These are phyloP conservation scores for Euwallacea similis DNA, from an alignment of 1,140 invertebrate species.

Conservation along the genomic window DNA sequence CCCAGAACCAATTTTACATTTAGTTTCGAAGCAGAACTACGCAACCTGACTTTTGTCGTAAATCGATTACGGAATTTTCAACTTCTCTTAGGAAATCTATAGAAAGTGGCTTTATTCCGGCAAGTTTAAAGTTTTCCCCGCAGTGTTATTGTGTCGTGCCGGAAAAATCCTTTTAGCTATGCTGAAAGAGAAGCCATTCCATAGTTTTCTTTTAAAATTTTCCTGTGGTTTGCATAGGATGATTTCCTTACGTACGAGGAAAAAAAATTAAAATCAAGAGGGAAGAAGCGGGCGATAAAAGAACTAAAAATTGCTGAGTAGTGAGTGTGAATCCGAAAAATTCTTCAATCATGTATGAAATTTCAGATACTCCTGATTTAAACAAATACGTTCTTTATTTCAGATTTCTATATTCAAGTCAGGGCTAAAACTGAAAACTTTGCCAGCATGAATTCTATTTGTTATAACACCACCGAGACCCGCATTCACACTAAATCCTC, in stretches of 20 bases:
- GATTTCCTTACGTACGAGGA: background rate
- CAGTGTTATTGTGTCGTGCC: background rate
- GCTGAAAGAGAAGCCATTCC: background rate
- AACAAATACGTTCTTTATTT: too few species aligned
- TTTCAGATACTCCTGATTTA: too few species aligned
- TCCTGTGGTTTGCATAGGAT: background rate
- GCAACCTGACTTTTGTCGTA: slow-evolving; percentile 6
- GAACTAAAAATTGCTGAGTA: too few species aligned
- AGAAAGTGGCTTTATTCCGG: slow-evolving; percentile 8
- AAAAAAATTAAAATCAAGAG: background rate
- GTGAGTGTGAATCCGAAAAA: too few species aligned
- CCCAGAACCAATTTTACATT: background rate
- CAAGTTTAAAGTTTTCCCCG: slow-evolving; percentile 12
- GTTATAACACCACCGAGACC: background rate
- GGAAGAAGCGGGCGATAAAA: too few species aligned
- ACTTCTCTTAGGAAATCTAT: slow-evolving; percentile 8
- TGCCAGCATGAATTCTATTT: too few species aligned
- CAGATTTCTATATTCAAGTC: too few species aligned
- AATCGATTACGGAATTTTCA: slow-evolving; percentile 13
- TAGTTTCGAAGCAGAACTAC: slow-evolving; percentile 1
- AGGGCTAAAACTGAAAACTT: too few species aligned
- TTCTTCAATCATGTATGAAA: too few species aligned
- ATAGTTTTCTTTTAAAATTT: background rate
- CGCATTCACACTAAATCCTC: background rate
- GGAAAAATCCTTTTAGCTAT: slow-evolving; percentile 1